Conservation (phyloP, 2,888 invertebrate genomes). For the Eremobia ochroleuca region DNA sequence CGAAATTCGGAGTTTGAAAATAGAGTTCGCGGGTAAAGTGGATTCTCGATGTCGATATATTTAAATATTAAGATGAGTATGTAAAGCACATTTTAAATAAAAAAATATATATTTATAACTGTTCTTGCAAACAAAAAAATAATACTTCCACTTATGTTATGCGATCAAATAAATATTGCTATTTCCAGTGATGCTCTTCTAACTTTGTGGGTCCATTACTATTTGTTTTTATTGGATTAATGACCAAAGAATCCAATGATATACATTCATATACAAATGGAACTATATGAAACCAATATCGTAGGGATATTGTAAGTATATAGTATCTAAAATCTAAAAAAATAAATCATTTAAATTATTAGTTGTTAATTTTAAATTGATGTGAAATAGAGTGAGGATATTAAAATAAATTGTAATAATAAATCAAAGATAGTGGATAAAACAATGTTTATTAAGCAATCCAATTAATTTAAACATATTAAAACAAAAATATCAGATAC, state of each 20-base stretch:
- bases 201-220: not conserved
- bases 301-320: not conserved
- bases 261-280: not conserved
- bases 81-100: not conserved
- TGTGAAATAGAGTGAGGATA: not conserved
- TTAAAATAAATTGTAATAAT: conserved; percentile 1
- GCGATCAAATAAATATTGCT: not conserved
- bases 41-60: not conserved
- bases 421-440: not conserved
- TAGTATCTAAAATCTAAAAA: not conserved
- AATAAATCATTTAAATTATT: not conserved
- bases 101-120: not conserved
- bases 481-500: conserved; percentile 38
- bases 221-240: not conserved
- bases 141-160: not conserved
- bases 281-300: not conserved
- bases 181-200: too few species aligned
- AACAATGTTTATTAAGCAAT: conserved; percentile 13
- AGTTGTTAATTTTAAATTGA: not conserved
- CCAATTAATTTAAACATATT: conserved; percentile 24
- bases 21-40: not conserved
- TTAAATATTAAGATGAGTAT: not conserved
- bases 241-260: not conserved
- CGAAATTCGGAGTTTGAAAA: conserved; percentile 30
- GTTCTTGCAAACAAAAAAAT: not conserved